Percentiles rank a stretch among this genome's conserved stretches.
phyloP scores from a whole-genome alignment of 2,797 vertebrate species.

The Sternarchorhynchus goeldii region DNA sequence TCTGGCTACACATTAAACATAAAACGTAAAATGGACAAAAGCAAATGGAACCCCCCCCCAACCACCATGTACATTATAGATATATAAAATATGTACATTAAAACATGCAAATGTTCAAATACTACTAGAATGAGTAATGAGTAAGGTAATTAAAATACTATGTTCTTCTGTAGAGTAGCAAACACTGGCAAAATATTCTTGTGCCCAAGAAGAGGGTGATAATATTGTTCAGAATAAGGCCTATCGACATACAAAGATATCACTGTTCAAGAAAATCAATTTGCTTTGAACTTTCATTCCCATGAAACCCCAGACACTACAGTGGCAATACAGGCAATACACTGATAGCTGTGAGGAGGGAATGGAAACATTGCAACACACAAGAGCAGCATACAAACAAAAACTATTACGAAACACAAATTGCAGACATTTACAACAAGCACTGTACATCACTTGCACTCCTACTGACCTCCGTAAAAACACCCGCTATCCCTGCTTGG shows the following conservation, averaged over 20 bases:
- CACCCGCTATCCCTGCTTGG: slow-evolving; percentile 95
- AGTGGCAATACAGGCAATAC: neutral
- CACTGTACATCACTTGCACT: slow-evolving; percentile 41
- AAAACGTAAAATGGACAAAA: slow-evolving; percentile 20
- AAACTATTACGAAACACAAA: slow-evolving; percentile 17
- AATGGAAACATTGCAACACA: slow-evolving; percentile 12
- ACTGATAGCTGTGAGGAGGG: slow-evolving; percentile 1
- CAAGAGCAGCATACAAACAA: slow-evolving; percentile 14
- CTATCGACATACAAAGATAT: slow-evolving; percentile 24
- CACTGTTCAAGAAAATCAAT: slow-evolving; percentile 7
- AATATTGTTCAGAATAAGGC: neutral
- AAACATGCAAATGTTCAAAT: no score
- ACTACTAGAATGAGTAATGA: neutral
- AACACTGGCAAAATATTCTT: no score
- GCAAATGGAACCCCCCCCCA: slow-evolving; percentile 5
- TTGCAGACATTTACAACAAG: slow-evolving; percentile 17
- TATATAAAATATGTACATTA: no score
- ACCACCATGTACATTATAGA: neutral
- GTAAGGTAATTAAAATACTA: neutral
- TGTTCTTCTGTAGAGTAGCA: no score
- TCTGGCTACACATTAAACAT: slow-evolving; percentile 43
- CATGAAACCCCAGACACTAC: slow-evolving; percentile 11
- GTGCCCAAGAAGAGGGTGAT: no score
- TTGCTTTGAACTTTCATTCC: slow-evolving; percentile 12
- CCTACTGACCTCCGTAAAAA: slow-evolving; percentile 90